Percentiles rank a stretch among this genome's conserved stretches.
These are phyloP conservation scores for Drosophila picticornis DNA, from an alignment of 2,888 invertebrate species.

Conservation along the genomic window DNA sequence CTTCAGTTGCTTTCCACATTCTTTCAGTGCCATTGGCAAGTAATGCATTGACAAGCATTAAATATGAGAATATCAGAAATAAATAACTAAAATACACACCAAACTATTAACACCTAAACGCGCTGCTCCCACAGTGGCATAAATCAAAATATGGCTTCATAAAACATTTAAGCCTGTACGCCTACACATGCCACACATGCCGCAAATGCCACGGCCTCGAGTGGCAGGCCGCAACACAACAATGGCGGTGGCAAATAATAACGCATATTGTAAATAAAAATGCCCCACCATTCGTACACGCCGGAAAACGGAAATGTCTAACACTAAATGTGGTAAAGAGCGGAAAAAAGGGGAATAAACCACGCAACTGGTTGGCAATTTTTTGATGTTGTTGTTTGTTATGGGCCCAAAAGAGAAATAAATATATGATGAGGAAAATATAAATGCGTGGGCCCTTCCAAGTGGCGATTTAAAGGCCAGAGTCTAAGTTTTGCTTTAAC, in stretches of 20 bases:
- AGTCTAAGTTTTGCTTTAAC: slow-evolving; percentile 17
- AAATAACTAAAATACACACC: slow-evolving; percentile 34
- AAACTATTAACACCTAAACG: slow-evolving; percentile 75
- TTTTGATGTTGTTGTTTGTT: slow-evolving; percentile 8
- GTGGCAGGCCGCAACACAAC: slow-evolving; percentile 24
- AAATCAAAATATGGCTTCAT: slow-evolving; percentile 73
- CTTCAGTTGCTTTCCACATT: neutral
- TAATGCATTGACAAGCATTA: slow-evolving; percentile 47
- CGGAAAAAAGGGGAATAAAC: slow-evolving; percentile 30
- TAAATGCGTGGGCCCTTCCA: slow-evolving; percentile 52
- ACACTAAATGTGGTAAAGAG: slow-evolving; percentile 40
- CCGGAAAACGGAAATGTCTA: slow-evolving; percentile 63
- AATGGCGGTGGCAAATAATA: slow-evolving; percentile 38
- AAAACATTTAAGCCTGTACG: slow-evolving; percentile 66
- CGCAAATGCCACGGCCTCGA: slow-evolving; percentile 17
- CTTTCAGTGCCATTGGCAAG: slow-evolving; percentile 24
- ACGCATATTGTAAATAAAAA: slow-evolving; percentile 69
- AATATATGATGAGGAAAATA: slow-evolving; percentile 39
- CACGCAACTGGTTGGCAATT: slow-evolving; percentile 75
- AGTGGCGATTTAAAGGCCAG: slow-evolving; percentile 47
- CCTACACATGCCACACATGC: slow-evolving; percentile 15
- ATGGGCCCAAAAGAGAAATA: slow-evolving; percentile 15
- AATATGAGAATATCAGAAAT: slow-evolving; percentile 8
- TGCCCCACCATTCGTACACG: slow-evolving; percentile 57
- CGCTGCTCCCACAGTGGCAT: slow-evolving; percentile 47